Base-by-base conservation (phyloP, 2,888 invertebrate genomes). In the Torymus auratus region DNA sequence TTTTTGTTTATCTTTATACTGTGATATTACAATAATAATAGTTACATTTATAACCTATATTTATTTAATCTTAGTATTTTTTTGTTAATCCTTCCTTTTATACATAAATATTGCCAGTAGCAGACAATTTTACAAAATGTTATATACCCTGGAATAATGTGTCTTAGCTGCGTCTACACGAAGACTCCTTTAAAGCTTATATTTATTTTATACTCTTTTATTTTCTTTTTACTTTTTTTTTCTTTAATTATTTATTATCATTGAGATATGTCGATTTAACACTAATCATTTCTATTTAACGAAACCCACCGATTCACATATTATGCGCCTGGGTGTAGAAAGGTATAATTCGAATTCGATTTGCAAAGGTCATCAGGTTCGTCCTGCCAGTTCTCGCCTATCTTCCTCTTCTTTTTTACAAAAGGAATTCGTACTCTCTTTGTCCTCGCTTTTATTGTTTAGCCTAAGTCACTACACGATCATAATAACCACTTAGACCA, bases 131-230 rank as follows among this genome's bases (percentile, higher is more conserved):
- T 88, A 84, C 83, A 84, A 84, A 85, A 85, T 71, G 62, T 85
- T 83, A 83, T 86, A 88, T 89, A 89, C 89, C 89, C 89, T 89
- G 89, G 86, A 88, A 87, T 87, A 86, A 86, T 87, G 84, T 86
- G 86, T 84, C 85, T 85, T 81, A 72, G 55, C 69, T 73, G 72
- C 53, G n/a, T 72, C 72, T 76, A 69, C 55, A 70, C 67, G 28
- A 77, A 77, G 72, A 72, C 62, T 76, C 23, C 60, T 56, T 65
- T 60, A 23, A 60, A 69, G 73, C 64, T 65, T 65, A 75, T 60
- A 58, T 41, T 60, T 41, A 41, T 41, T 14, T 55, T 62, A 62
- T 61, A 64, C 65, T 23, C n/a, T 15, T 64, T 55, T 20, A 55
- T 72, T 14, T 20, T 55, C 55, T 14, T 62, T 73, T 69, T 61